Conservation (phyloP, 2,797 vertebrate genomes). For the Cygnus olor region DNA sequence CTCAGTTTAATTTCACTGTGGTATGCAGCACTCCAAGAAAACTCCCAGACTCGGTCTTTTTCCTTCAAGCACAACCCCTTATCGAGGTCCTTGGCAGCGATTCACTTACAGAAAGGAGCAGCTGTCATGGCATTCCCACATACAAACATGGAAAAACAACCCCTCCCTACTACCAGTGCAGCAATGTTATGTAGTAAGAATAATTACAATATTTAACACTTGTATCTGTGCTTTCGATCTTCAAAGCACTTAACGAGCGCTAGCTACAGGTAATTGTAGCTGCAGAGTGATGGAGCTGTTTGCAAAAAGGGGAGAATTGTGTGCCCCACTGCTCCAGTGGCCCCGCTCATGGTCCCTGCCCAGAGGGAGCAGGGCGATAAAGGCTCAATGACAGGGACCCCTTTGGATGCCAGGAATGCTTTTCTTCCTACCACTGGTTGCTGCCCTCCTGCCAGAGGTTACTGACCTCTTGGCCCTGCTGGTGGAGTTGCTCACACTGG, state of each 20-base stretch:
- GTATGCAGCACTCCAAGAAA: conserved; percentile 68
- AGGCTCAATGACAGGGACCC: fast-evolving
- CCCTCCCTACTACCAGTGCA: conserved; percentile 59
- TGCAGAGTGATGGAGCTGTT: conserved; percentile 28
- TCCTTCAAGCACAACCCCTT: conserved; percentile 64
- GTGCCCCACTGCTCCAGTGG: background rate
- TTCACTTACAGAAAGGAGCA: conserved; percentile 47
- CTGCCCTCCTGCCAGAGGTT: background rate
- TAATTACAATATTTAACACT: conserved; percentile 72
- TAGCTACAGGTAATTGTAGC: conserved; percentile 46
- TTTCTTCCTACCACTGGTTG: fast-evolving
- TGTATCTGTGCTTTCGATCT: conserved; percentile 70
- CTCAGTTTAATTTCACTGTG: conserved; percentile 27
- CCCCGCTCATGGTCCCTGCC: background rate
- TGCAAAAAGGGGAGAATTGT: background rate
- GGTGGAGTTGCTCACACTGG: background rate
- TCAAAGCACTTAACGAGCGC: conserved; percentile 49
- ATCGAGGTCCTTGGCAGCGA: conserved; percentile 61
- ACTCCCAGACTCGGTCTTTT: conserved; percentile 56
- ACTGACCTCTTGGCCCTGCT: background rate
- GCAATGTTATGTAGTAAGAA: conserved; percentile 52
- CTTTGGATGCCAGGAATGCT: background rate
- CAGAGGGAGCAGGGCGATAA: background rate
- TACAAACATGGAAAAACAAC: conserved; percentile 57
- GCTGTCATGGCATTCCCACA: conserved; percentile 66